Percentiles rank a stretch among this genome's conserved stretches.
These are phyloP conservation scores for Peromyscus leucopus DNA, from an alignment of 2,113 vertebrate genomes.

Conservation along the genomic window DNA sequence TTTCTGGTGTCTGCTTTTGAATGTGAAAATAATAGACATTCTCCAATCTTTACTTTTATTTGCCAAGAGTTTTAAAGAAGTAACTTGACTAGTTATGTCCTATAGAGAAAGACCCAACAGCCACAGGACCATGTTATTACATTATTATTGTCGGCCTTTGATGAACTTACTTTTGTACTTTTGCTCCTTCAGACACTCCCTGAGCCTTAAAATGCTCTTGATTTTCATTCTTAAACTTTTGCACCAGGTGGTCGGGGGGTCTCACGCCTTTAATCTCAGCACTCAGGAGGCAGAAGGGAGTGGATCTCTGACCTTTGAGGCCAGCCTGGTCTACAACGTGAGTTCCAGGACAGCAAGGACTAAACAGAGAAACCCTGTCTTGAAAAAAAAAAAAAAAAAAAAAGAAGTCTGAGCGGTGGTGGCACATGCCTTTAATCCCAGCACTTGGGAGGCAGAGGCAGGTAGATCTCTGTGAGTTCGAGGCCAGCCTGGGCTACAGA, in stretches of 20 bases:
- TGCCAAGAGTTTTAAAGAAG: background rate
- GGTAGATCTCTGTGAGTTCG: no score
- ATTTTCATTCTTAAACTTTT: background rate
- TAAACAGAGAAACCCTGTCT: no score
- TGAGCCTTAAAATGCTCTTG: background rate
- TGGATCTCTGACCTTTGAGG: no score
- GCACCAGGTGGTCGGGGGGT: no score
- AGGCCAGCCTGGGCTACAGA: background rate
- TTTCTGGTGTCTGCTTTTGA: slow-evolving; percentile 34
- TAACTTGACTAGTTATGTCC: background rate
- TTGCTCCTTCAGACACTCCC: background rate
- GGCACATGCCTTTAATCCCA: no score
- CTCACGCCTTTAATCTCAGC: no score
- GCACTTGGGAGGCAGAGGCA: no score
- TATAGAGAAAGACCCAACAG: slow-evolving; percentile 33
- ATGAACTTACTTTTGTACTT: background rate
- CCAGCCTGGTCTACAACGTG: no score
- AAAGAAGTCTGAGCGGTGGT: no score
- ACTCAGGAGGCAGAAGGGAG: no score
- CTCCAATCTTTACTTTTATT: background rate
- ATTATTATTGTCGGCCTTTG: background rate
- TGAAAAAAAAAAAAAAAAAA: no score
- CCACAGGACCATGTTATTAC: background rate
- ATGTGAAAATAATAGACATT: background rate
- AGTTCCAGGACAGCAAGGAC: no score